Conservation (phyloP, 2,113 vertebrate species). For the Lutjanus erythropterus region DNA sequence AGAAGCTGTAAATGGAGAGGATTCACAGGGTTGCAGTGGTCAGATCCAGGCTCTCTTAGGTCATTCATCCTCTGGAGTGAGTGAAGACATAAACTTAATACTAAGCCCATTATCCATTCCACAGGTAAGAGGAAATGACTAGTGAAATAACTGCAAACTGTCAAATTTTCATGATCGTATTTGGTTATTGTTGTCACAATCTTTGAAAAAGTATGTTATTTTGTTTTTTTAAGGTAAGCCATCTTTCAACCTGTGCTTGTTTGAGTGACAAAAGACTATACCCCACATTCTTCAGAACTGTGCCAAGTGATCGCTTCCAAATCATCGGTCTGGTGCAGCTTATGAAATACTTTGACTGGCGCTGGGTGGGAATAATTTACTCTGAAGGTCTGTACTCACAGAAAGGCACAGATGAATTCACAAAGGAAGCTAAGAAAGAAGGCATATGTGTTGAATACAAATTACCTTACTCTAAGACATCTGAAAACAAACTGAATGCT, state of each 20-base stretch:
- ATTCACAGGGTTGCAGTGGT: slow-evolving; percentile 35
- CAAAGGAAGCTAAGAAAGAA: slow-evolving; percentile 47
- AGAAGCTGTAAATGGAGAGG: slow-evolving; percentile 62
- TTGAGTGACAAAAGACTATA: slow-evolving; percentile 73
- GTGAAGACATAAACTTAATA: slow-evolving; percentile 62
- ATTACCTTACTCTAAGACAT: background rate
- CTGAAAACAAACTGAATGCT: rapidly evolving
- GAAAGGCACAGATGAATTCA: slow-evolving; percentile 49
- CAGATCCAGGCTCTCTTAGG: slow-evolving; percentile 69
- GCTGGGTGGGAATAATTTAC: slow-evolving; percentile 75
- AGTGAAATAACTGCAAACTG: background rate
- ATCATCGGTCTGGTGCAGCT: slow-evolving; percentile 65
- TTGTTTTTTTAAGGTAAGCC: slow-evolving; percentile 69
- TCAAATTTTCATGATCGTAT: background rate
- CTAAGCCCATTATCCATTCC: slow-evolving; percentile 63
- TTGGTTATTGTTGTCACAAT: background rate
- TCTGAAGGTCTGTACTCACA: slow-evolving; percentile 32
- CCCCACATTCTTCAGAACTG: slow-evolving; percentile 76
- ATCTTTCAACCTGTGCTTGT: slow-evolving; percentile 77
- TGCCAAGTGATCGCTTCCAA: slow-evolving; percentile 77
- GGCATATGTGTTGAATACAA: slow-evolving; percentile 74
- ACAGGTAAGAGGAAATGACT: slow-evolving; percentile 61
- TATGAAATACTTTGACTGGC: slow-evolving; percentile 76
- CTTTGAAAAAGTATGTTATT: background rate
- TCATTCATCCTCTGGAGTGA: slow-evolving; percentile 78